A percentile compares a stretch with the other conserved stretches of the same genome.
Conservation (phyloP, 2,888 invertebrate genomes). For the Drosophila kambysellisi region DNA sequence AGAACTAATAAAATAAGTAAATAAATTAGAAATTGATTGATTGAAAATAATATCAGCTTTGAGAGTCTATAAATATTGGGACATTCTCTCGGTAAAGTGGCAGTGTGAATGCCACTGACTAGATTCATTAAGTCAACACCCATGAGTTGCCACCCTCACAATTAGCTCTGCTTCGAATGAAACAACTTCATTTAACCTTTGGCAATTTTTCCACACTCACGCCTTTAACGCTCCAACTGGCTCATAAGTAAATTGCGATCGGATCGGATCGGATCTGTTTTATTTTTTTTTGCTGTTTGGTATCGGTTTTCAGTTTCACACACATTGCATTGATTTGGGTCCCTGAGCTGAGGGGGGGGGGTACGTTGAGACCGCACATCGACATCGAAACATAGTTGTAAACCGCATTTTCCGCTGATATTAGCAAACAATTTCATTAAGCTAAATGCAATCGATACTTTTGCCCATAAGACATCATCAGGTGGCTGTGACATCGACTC, state of each 20-base stretch:
- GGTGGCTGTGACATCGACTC: slow-evolving; percentile 51
- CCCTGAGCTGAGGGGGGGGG: slow-evolving; percentile 20
- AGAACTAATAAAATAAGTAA: neutral
- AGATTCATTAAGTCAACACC: neutral
- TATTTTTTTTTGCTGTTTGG: slow-evolving; percentile 1
- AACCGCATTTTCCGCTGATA: slow-evolving; percentile 78
- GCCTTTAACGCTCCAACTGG: slow-evolving; percentile 49
- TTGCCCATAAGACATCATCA: slow-evolving; percentile 62
- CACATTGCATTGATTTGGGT: slow-evolving; percentile 57
- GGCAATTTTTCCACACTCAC: slow-evolving; percentile 60
- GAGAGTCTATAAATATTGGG: neutral
- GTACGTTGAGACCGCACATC: slow-evolving; percentile 32
- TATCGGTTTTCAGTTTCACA: slow-evolving; percentile 63
- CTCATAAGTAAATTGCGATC: slow-evolving; percentile 24
- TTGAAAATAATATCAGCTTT: rapidly evolving
- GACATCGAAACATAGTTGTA: slow-evolving; percentile 54
- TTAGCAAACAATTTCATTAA: slow-evolving; percentile 82
- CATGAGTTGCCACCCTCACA: neutral
- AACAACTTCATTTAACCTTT: slow-evolving; percentile 59
- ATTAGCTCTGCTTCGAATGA: slow-evolving; percentile 1
- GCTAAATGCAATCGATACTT: slow-evolving; percentile 73
- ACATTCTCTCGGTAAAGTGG: neutral
- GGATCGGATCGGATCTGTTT: slow-evolving; percentile 13
- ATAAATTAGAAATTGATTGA: neutral
- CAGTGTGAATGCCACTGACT: neutral